phyloP scores from a whole-genome alignment of 64 coral and sea anemone genomes.

The Astreopora myriophthalma region DNA sequence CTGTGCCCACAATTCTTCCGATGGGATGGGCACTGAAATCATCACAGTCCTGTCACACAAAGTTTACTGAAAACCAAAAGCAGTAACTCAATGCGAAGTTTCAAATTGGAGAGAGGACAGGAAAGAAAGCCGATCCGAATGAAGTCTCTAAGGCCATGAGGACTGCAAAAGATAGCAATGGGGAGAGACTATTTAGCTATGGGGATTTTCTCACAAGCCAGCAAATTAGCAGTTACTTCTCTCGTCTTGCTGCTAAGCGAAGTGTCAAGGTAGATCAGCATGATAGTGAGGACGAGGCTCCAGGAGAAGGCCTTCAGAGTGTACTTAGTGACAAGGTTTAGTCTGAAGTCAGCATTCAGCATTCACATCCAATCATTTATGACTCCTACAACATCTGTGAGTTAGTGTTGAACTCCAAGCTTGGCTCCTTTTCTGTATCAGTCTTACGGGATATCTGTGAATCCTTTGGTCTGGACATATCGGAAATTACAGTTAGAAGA shows the following conservation, averaged over 20 bases:
- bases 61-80: conserved; percentile 51
- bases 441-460: conserved; percentile 50
- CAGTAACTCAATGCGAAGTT: conserved; percentile 41
- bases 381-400: conserved; percentile 56
- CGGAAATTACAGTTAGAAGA: conserved; percentile 14
- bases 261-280: background rate
- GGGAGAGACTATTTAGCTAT: background rate
- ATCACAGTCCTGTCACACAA: conserved; percentile 33
- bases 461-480: conserved; percentile 63
- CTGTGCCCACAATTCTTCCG: background rate
- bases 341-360: conserved; percentile 33
- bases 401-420: conserved; percentile 11
- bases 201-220: conserved; percentile 25
- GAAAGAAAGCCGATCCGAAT: conserved; percentile 12
- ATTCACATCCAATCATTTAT: background rate
- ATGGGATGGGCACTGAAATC: conserved; percentile 55
- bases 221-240: conserved; percentile 31
- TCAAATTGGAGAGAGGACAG: conserved; percentile 36
- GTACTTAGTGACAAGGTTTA: conserved; percentile 42
- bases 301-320: background rate
- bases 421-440: conserved; percentile 1
- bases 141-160: conserved; percentile 33
- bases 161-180: conserved; percentile 7
- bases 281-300: background rate
- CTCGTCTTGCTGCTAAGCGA: conserved; percentile 17